A percentile compares a stretch with the other conserved stretches of the same genome.
These are phyloP conservation scores for Heliocidaris tuberculata DNA, from an alignment of 35 echinoderm and acorn worm species.

Conservation along the genomic window DNA sequence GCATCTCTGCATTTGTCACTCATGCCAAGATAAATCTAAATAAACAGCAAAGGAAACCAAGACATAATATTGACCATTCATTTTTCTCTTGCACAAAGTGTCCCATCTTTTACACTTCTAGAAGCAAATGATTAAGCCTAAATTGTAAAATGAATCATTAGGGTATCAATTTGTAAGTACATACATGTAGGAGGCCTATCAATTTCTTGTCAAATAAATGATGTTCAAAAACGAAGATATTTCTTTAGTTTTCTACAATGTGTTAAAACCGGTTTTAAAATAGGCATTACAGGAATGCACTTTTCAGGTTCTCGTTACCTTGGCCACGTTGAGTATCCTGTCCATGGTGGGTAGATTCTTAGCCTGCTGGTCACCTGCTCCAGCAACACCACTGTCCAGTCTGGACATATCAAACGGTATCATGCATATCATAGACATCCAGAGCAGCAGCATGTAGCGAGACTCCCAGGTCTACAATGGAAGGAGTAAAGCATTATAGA, in stretches of 20 bases:
- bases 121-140: no score
- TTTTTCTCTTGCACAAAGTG: no score
- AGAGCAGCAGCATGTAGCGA: conserved; percentile 91
- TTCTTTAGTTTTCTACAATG: no score
- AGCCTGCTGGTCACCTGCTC: conserved; percentile 44
- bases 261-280: no score
- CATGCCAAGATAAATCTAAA: conserved; percentile 78
- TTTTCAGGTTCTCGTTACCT: conserved; percentile 50
- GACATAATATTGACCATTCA: not conserved
- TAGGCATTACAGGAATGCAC: no score
- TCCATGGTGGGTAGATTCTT: conserved; percentile 84
- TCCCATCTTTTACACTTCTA: no score
- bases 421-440: conserved; percentile 98
- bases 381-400: conserved; percentile 80
- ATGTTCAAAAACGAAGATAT: no score
- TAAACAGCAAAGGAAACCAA: not conserved
- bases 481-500: not conserved
- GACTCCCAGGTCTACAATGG: conserved; percentile 88
- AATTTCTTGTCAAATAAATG: no score
- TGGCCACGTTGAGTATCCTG: conserved; percentile 79
- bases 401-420: conserved; percentile 98
- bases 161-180: no score
- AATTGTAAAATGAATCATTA: no score
- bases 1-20: conserved; percentile 94
- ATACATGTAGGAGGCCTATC: no score